Conservation (phyloP, 2,113 vertebrate genomes). For the Pogona vitticeps region DNA sequence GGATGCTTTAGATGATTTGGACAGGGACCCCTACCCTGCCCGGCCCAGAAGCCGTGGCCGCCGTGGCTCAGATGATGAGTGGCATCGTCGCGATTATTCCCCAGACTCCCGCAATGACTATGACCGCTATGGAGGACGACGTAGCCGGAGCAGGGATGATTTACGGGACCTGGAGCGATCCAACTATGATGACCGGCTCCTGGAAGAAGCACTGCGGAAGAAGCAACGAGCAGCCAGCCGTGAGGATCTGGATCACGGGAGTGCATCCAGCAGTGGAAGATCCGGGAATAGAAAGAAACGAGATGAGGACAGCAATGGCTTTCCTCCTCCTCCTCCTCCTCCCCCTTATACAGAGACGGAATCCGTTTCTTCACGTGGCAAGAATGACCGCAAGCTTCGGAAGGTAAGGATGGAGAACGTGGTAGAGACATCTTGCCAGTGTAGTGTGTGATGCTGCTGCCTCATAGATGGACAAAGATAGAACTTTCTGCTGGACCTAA, state of each 20-base stretch:
- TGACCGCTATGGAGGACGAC: slow-evolving; percentile 61
- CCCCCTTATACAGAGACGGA: slow-evolving; percentile 83
- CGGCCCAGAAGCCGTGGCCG: slow-evolving; percentile 54
- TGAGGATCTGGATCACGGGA: slow-evolving; percentile 78
- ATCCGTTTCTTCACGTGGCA: slow-evolving; percentile 77
- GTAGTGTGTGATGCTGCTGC: too few species aligned
- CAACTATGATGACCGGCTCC: slow-evolving; percentile 80
- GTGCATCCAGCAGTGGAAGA: slow-evolving; percentile 69
- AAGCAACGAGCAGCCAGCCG: slow-evolving; percentile 78
- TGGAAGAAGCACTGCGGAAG: slow-evolving; percentile 84
- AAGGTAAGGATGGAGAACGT: slow-evolving; percentile 71
- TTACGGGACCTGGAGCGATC: slow-evolving; percentile 74
- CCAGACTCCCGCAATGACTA: slow-evolving; percentile 58
- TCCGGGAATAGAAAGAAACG: slow-evolving; percentile 52
- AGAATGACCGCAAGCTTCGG: slow-evolving; percentile 79
- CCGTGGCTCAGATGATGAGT: slow-evolving; percentile 67
- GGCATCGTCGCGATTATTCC: slow-evolving; percentile 71
- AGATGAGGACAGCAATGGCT: slow-evolving; percentile 62
- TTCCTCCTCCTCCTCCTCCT: slow-evolving; percentile 49
- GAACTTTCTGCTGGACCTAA: too few species aligned
- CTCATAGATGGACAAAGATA: neutral
- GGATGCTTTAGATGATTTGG: slow-evolving; percentile 85
- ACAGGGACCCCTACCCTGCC: slow-evolving; percentile 58
- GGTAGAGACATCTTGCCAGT: neutral
- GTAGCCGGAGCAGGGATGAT: slow-evolving; percentile 87